Evolutionary conservation across 2,113 vertebrate genomes (phyloP), one percentile per base, ranked within the genome.

Genomic region (Ammodytes marinus): DNA sequence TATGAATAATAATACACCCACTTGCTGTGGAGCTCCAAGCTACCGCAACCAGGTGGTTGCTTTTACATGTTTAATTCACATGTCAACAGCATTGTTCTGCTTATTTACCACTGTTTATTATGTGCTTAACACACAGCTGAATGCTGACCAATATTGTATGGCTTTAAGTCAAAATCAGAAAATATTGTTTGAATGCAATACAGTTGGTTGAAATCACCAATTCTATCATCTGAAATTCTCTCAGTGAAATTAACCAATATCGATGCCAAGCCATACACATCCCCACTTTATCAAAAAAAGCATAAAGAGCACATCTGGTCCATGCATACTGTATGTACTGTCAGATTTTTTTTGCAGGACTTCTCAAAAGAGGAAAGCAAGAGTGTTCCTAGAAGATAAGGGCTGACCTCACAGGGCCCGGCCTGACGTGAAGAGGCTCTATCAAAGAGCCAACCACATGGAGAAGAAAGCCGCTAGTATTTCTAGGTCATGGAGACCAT

Each of bases 401-500:
- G 12, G 42, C 3, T 69, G 81, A 88, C 83, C 85, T 88, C 80
- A n/a, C 55, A 77, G 65, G 70, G 59, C 72, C 69, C 46, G 46
- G 47, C 49, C 66, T 79, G 85, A 88, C 8, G 72, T 76, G 78
- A 82, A 81, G 59, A 58, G 78, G 70, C 79, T 76, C 85, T 87
- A 85, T 90, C 88, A 87, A 82, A 78, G 61, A 90, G 72, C 69
- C 79, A 90, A 71, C 80, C 86, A 86, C 63, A 74, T 89, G 80
- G 69, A 82, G 84, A 86, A 85, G 75, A 82, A 88, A 84, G 78
- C 60, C 45, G 55, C 76, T 57, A 6, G 43, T 83, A 55, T 86
- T 91, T 92, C 88, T 88, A 78, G 88, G 91, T 91, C 91, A 89
- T 46, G 14, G 64, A 79, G 69, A 85, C 74, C 84, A 71, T 80